These are phyloP conservation scores for Triplophysa tibetana DNA, from an alignment of 2,113 vertebrate species.

Conservation along the genomic window DNA sequence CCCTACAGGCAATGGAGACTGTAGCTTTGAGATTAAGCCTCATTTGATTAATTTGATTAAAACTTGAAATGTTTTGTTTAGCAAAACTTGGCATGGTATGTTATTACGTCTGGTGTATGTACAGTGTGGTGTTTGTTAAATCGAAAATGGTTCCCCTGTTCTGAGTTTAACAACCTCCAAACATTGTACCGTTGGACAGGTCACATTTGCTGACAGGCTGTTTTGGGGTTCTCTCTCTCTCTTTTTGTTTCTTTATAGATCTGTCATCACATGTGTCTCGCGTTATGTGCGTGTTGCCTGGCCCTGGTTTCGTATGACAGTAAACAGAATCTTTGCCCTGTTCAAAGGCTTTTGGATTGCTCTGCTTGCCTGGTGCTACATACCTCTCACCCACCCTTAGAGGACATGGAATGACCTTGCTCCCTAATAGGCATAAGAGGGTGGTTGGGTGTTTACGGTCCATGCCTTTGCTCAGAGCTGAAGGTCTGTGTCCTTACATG, in stretches of 20 bases:
- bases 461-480: constrained; percentile 4
- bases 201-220: neutral
- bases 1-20: neutral
- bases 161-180: no score
- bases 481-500: constrained; percentile 16
- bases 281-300: constrained; percentile 33
- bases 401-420: constrained; percentile 65
- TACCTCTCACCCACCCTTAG: constrained; percentile 32
- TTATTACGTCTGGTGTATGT: neutral
- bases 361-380: constrained; percentile 42
- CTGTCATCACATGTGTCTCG: constrained; percentile 41
- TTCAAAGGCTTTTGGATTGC: constrained; percentile 57
- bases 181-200: no score
- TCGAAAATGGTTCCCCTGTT: no score
- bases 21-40: neutral
- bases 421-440: constrained; percentile 25
- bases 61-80: no score
- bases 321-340: constrained; percentile 46
- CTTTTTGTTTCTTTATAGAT: neutral
- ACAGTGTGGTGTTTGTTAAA: no score
- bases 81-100: constrained; percentile 12
- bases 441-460: neutral
- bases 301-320: constrained; percentile 54
- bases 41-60: neutral
- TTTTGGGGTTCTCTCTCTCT: neutral